These are phyloP conservation scores for Gyps fulvus DNA, from an alignment of 2,113 vertebrate genomes.

Conservation along the genomic window DNA sequence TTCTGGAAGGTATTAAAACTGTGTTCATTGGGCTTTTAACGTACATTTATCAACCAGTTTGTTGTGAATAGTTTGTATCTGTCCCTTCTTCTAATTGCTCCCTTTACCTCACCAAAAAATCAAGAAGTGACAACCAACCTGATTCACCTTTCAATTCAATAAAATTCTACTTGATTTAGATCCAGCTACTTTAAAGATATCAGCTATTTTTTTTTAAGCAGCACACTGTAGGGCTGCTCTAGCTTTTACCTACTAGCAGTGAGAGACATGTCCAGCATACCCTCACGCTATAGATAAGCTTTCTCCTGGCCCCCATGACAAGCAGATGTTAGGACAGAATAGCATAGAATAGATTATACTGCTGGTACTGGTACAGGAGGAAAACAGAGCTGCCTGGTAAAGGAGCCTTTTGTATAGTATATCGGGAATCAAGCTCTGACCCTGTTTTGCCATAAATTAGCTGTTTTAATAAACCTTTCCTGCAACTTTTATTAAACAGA, in stretches of 20 bases:
- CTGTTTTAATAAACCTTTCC: slow-evolving; percentile 7
- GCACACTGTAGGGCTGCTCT: background rate
- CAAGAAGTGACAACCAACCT: background rate
- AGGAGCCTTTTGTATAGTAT: background rate
- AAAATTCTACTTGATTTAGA: background rate
- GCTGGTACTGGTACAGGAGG: background rate
- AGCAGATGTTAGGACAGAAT: background rate
- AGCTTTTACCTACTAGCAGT: background rate
- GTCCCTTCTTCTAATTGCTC: background rate
- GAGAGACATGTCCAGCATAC: background rate
- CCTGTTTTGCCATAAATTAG: background rate
- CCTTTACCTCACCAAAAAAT: background rate
- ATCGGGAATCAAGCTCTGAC: background rate
- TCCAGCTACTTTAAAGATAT: background rate
- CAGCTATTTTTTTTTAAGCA: background rate
- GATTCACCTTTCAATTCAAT: background rate
- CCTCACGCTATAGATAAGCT: background rate
- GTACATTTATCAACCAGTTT: background rate
- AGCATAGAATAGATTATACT: background rate
- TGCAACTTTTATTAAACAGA: slow-evolving; percentile 8
- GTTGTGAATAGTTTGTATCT: background rate
- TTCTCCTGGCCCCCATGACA: background rate
- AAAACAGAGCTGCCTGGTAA: background rate
- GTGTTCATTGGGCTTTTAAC: background rate
- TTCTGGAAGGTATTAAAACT: background rate